These are phyloP conservation scores for Trichomalopsis sarcophagae DNA, from an alignment of 1,140 invertebrate species.

Conservation along the genomic window DNA sequence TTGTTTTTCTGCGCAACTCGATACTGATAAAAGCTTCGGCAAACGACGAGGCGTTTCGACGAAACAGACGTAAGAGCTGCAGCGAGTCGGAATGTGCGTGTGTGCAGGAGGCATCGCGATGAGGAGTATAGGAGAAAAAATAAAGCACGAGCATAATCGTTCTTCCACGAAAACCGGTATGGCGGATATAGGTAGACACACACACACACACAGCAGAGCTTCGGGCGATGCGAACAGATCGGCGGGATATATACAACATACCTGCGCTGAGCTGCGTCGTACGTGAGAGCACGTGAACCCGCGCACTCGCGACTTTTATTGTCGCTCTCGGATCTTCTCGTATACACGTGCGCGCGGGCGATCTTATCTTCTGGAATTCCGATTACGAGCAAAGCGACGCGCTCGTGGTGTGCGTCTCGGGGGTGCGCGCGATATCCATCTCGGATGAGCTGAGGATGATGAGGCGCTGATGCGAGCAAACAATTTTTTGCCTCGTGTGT, in stretches of 20 bases:
- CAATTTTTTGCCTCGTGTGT: no score
- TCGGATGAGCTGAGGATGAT: no score
- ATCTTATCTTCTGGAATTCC: background rate
- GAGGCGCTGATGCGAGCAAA: no score
- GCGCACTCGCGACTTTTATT: background rate
- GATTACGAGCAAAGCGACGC: background rate
- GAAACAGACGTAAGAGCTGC: background rate
- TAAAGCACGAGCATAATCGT: constrained; percentile 1
- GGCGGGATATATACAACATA: background rate
- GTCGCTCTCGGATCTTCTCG: constrained; percentile 3
- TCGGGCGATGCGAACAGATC: background rate
- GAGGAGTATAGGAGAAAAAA: background rate
- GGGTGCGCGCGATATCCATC: background rate
- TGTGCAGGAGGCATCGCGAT: background rate
- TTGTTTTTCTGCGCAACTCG: background rate
- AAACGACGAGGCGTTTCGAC: background rate
- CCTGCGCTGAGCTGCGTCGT: background rate
- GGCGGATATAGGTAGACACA: constrained; percentile 5
- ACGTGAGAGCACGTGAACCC: constrained; percentile 6
- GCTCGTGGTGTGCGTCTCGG: background rate
- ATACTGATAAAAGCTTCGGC: background rate
- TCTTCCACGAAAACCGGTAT: constrained; percentile 30
- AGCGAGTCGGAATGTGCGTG: background rate
- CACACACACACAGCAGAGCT: background rate
- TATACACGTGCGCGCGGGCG: background rate